Conservation (phyloP, 2,113 vertebrate species). For the Grammomys dolichurus region DNA sequence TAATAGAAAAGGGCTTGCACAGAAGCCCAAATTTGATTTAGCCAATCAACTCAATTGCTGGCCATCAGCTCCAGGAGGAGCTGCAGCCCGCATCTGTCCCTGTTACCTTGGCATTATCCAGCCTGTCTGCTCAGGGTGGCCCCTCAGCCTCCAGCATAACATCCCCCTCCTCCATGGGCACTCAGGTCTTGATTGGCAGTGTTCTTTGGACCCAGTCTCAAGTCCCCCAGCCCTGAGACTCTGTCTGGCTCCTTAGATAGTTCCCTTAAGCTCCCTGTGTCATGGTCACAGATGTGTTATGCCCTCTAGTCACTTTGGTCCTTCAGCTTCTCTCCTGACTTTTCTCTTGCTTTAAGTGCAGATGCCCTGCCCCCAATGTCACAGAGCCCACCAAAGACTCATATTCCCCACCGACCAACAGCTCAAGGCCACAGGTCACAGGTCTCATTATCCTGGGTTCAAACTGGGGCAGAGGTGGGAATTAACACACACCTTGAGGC, state of each 20-base stretch:
- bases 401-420: not conserved
- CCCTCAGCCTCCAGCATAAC: not conserved
- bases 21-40: conserved; percentile 86
- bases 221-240: not conserved
- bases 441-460: not conserved
- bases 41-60: conserved; percentile 87
- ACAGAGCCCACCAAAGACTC: not conserved
- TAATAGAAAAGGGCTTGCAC: conserved; percentile 85
- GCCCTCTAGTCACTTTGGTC: not conserved
- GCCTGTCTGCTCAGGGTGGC: fast-evolving
- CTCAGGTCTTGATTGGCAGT: not conserved
- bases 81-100: conserved; percentile 73
- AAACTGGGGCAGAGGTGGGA: not conserved
- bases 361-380: not conserved
- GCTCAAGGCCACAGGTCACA: not conserved
- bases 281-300: not conserved
- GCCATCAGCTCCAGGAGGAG: conserved; percentile 84
- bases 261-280: no score
- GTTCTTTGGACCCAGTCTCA: not conserved
- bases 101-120: conserved; percentile 74
- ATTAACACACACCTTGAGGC: not conserved
- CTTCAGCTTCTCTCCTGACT: not conserved
- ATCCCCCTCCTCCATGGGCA: fast-evolving
- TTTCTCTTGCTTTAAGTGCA: not conserved
- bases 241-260: not conserved